A percentile compares a stretch with the other conserved stretches of the same genome.
Evolutionary conservation across 2,888 invertebrate genomes (phyloP).

Genomic region (Ceramica pisi): DNA sequence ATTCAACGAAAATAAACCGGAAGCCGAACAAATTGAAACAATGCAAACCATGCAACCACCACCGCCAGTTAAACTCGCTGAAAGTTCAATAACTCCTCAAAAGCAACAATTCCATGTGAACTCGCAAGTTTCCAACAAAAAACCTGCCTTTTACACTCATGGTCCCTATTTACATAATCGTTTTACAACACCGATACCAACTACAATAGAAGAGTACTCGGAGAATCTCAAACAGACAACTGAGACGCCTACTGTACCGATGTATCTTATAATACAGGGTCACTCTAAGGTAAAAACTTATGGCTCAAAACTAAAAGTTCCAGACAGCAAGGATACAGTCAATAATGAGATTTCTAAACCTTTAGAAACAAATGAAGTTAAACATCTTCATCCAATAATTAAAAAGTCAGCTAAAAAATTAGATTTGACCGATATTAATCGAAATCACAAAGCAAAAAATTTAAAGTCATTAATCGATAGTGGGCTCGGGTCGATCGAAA

Average conservation of each 20-base stretch:
- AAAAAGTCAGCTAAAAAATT: constrained; percentile 80
- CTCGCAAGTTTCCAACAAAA: constrained; percentile 73
- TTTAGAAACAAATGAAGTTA: constrained; percentile 89
- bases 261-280: constrained; percentile 96
- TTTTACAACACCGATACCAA: constrained; percentile 87
- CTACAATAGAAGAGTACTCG: constrained; percentile 78
- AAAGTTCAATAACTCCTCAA: constrained; percentile 70
- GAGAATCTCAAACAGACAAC: constrained; percentile 76
- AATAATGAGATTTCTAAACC: constrained; percentile 89
- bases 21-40: constrained; percentile 83
- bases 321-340: constrained; percentile 79
- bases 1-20: constrained; percentile 78
- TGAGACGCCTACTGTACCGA: constrained; percentile 91
- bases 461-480: constrained; percentile 83
- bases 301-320: constrained; percentile 90
- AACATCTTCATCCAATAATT: constrained; percentile 89
- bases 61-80: constrained; percentile 76
- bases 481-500: constrained; percentile 88
- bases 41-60: constrained; percentile 92
- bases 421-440: constrained; percentile 72
- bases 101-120: constrained; percentile 75
- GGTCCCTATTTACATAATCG: constrained; percentile 87
- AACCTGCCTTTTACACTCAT: constrained; percentile 75
- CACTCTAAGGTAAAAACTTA: constrained; percentile 97
- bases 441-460: constrained; percentile 81